A percentile compares a stretch with the other conserved stretches of the same genome.
phyloP scores from a whole-genome alignment of 2,797 vertebrate genomes.

The Anomalospiza imberbis region DNA sequence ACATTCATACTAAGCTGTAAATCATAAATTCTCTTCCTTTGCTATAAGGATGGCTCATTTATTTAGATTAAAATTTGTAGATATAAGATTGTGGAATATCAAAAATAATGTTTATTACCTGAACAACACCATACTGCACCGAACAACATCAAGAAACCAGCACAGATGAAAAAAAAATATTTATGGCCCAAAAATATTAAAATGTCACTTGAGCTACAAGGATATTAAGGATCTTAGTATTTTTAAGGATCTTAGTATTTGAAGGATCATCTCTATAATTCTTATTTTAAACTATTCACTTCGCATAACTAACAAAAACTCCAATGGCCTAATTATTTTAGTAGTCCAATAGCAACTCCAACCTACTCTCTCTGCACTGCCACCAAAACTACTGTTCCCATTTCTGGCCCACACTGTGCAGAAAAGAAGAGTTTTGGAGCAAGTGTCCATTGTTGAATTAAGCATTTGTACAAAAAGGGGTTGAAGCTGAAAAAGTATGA shows the following conservation, averaged over 20 bases:
- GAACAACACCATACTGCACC: neutral
- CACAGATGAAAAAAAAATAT: neutral
- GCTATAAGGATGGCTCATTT: neutral
- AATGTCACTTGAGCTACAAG: neutral
- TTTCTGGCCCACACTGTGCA: accelerated
- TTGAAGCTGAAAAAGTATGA: neutral
- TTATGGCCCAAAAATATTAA: neutral
- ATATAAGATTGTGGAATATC: neutral
- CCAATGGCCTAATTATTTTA: neutral
- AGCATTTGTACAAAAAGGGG: neutral
- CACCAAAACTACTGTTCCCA: neutral
- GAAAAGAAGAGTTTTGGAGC: neutral
- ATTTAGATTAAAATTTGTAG: neutral
- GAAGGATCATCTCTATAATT: neutral
- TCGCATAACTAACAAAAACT: neutral
- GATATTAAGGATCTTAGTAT: neutral
- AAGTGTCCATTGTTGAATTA: neutral
- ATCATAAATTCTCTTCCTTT: neutral
- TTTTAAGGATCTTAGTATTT: neutral
- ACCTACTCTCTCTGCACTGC: neutral
- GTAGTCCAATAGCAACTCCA: neutral
- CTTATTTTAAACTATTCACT: neutral
- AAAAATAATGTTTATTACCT: neutral
- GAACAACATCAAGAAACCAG: neutral
- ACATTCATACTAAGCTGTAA: neutral